These are phyloP conservation scores for Syrista parreyssii DNA, from an alignment of 2,888 invertebrate species.

Conservation along the genomic window DNA sequence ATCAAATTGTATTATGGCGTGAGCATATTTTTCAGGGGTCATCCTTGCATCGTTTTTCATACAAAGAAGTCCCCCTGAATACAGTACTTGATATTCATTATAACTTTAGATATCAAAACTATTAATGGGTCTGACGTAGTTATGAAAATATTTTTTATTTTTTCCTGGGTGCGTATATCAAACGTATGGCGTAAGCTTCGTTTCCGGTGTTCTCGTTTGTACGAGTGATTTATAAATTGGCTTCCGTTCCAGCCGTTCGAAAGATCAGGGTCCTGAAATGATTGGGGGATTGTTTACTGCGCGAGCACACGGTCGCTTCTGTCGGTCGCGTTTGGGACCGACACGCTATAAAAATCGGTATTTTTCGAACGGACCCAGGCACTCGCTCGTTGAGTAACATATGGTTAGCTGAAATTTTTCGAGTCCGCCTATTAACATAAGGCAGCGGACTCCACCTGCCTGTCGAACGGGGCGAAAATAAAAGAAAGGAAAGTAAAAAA, in stretches of 20 bases:
- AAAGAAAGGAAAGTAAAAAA: background rate
- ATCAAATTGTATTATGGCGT: background rate
- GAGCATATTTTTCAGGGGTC: background rate
- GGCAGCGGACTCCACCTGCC: conserved; percentile 49
- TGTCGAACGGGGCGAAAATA: conserved; percentile 8
- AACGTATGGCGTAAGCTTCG: background rate
- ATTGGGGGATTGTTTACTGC: conserved; percentile 22
- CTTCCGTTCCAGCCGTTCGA: conserved; percentile 35
- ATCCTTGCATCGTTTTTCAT: background rate
- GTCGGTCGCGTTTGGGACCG: conserved; percentile 19
- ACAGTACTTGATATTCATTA: background rate
- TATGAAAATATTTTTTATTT: background rate
- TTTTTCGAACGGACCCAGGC: conserved; percentile 22
- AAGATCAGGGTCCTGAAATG: conserved; percentile 16
- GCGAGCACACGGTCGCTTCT: conserved; percentile 16
- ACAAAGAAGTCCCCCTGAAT: background rate
- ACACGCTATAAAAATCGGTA: conserved; percentile 26
- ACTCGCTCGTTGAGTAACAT: conserved; percentile 33
- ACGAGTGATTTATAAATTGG: conserved; percentile 43
- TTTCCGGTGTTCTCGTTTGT: conserved; percentile 24
- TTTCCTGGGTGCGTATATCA: background rate
- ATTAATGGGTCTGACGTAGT: background rate
- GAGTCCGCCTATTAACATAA: conserved; percentile 46
- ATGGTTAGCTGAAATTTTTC: conserved; percentile 50
- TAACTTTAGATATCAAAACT: background rate